phyloP scores from a whole-genome alignment of 2,113 vertebrate genomes.

The Canis aureus region DNA sequence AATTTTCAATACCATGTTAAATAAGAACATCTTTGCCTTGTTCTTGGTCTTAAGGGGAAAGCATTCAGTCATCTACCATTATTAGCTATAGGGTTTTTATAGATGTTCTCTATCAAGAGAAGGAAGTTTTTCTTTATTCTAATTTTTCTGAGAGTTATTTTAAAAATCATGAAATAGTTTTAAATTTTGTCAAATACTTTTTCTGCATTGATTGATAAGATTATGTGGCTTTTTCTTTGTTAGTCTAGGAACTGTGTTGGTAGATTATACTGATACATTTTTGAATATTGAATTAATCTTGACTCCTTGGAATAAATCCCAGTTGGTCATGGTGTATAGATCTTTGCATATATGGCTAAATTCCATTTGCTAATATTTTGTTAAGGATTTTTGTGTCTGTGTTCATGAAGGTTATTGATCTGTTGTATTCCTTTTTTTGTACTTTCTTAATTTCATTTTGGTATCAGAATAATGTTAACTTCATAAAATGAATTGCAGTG shows the following conservation, averaged over 20 bases:
- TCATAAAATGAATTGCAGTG: background rate
- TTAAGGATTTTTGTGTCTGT: slow-evolving; percentile 33
- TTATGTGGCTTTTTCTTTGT: slow-evolving; percentile 1
- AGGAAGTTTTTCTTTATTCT: slow-evolving; percentile 14
- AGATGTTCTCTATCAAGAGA: background rate
- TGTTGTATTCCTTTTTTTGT: background rate
- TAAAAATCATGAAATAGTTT: background rate
- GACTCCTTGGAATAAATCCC: background rate
- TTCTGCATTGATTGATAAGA: background rate
- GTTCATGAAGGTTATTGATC: background rate
- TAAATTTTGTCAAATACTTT: slow-evolving; percentile 22
- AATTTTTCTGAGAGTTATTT: background rate
- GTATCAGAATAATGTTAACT: background rate
- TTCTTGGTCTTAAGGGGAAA: slow-evolving; percentile 27
- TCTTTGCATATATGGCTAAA: slow-evolving; percentile 20
- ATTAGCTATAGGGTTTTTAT: background rate
- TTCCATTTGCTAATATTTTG: slow-evolving; percentile 24
- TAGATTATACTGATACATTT: background rate
- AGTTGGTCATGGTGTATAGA: background rate
- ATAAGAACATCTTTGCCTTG: background rate
- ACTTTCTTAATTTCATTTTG: slow-evolving; percentile 26
- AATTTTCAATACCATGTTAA: background rate
- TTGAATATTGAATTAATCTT: slow-evolving; percentile 18
- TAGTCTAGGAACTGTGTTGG: background rate
- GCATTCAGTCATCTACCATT: background rate